phyloP scores from a whole-genome alignment of 1,140 invertebrate genomes.

The Cydia pomonella region DNA sequence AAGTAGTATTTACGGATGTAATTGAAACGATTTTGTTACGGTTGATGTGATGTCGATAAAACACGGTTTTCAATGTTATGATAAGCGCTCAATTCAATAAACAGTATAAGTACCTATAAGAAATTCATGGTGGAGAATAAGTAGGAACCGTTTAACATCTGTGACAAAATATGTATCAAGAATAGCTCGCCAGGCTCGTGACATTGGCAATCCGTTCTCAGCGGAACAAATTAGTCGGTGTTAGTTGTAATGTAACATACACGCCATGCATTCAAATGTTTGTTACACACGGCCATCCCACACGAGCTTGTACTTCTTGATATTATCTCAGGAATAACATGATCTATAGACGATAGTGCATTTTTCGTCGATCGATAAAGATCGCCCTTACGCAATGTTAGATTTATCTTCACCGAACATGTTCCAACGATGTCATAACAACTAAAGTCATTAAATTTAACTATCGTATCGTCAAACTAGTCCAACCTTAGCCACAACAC shows the following conservation, averaged over 20 bases:
- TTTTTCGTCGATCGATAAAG: constrained; percentile 23
- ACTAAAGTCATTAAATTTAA: constrained; percentile 28
- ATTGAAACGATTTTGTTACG: constrained; percentile 1
- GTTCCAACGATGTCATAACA: constrained; percentile 29
- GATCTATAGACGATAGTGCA: constrained; percentile 31
- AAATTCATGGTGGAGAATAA: not conserved
- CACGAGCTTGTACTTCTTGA: not conserved
- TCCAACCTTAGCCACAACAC: constrained; percentile 12
- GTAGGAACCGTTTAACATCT: not conserved
- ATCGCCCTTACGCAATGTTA: constrained; percentile 16
- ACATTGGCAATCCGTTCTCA: constrained; percentile 22
- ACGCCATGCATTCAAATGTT: constrained; percentile 1
- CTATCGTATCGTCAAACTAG: constrained; percentile 16
- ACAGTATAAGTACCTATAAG: not conserved
- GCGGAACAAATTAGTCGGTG: constrained; percentile 24
- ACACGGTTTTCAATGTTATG: not conserved
- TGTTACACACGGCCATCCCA: not conserved
- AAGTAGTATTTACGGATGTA: not conserved
- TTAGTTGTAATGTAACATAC: not conserved
- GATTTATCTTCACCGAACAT: constrained; percentile 19
- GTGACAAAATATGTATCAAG: constrained; percentile 21
- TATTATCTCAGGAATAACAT: constrained; percentile 22
- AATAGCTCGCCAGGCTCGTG: constrained; percentile 19
- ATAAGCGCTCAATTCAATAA: not conserved
- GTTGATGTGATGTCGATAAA: not conserved